These are phyloP conservation scores for Poecilia wingei DNA, from an alignment of 2,797 vertebrate genomes.

Conservation along the genomic window DNA sequence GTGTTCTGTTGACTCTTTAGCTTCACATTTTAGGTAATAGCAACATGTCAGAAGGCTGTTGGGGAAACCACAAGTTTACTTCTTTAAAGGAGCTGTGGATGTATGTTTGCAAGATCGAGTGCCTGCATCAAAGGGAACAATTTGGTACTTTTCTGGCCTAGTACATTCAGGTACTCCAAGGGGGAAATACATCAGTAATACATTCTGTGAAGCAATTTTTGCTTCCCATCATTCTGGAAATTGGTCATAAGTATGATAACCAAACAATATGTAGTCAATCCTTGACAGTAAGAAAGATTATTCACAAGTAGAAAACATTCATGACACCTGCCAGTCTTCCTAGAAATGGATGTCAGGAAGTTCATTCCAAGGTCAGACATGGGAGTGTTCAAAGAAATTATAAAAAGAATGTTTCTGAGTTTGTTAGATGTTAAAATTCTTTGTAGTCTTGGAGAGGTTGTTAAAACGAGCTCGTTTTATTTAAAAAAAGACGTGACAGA, in stretches of 20 bases:
- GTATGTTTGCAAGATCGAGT: background rate
- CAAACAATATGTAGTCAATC: constrained; percentile 5
- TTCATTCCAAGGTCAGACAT: constrained; percentile 1
- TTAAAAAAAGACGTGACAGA: background rate
- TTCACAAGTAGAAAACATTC: constrained; percentile 5
- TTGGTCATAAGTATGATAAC: background rate
- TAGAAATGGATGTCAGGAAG: constrained; percentile 1
- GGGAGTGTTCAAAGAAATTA: background rate
- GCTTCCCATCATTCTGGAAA: background rate
- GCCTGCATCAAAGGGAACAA: background rate
- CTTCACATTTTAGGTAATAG: background rate
- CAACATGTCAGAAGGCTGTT: background rate
- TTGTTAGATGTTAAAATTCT: background rate
- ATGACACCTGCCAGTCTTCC: constrained; percentile 10
- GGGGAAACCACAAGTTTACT: background rate
- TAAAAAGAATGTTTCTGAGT: background rate
- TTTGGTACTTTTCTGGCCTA: background rate
- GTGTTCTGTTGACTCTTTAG: background rate
- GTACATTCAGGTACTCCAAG: background rate
- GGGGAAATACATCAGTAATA: background rate
- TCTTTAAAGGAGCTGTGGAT: background rate
- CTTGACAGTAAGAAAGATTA: constrained; percentile 4
- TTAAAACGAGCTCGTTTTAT: background rate
- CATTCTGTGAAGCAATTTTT: background rate
- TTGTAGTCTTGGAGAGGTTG: background rate